A percentile compares a stretch with the other conserved stretches of the same genome.
These are phyloP conservation scores for Plutella xylostella DNA, from an alignment of 2,888 invertebrate genomes.

Conservation along the genomic window DNA sequence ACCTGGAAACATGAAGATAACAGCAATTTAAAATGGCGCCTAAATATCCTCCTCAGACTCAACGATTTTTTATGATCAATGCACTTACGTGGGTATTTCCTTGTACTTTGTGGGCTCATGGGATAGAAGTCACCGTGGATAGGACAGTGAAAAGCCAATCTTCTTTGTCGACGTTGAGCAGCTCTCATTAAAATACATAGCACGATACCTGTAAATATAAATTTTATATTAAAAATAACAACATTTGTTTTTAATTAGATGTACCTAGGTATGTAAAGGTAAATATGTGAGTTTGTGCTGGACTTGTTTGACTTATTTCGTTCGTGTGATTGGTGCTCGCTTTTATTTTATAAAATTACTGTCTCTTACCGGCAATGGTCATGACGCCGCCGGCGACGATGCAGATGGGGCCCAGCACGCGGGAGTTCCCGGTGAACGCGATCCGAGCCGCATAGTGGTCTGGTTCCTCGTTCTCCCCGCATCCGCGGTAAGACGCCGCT, in stretches of 20 bases:
- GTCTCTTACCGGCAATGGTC: constrained; percentile 63
- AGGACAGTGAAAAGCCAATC: constrained; percentile 82
- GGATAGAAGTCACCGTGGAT: constrained; percentile 84
- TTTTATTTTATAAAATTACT: too few species aligned
- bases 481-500: constrained; percentile 81
- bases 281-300: too few species aligned
- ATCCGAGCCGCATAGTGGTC: constrained; percentile 79
- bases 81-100: constrained; percentile 60
- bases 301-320: too few species aligned
- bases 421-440: constrained; percentile 79
- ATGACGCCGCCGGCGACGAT: constrained; percentile 80
- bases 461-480: constrained; percentile 78
- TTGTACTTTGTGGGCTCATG: constrained; percentile 72
- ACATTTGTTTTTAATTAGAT: too few species aligned
- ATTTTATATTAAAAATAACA: too few species aligned
- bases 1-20: constrained; percentile 28
- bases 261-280: too few species aligned
- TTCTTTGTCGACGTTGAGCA: constrained; percentile 74
- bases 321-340: too few species aligned
- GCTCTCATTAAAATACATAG: constrained; percentile 76
- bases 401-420: constrained; percentile 79
- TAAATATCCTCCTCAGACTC: not conserved
- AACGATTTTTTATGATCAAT: not conserved
- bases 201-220: constrained; percentile 68
- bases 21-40: not conserved